These are phyloP conservation scores for Sander lucioperca DNA, from an alignment of 2,113 vertebrate genomes.

Conservation along the genomic window DNA sequence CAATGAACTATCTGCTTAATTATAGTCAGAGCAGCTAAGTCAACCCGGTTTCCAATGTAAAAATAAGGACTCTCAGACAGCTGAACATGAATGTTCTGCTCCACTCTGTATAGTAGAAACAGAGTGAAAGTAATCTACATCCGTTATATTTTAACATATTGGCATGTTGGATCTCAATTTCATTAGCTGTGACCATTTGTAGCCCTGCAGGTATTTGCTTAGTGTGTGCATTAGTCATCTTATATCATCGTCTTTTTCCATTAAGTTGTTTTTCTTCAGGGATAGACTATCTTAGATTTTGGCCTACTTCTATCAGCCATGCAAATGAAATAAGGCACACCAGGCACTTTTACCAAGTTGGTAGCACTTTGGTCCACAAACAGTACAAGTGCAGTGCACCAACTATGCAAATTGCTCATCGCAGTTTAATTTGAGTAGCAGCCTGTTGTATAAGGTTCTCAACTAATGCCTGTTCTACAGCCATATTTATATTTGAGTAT, in stretches of 20 bases:
- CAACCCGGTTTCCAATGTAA: background rate
- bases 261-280: background rate
- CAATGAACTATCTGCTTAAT: background rate
- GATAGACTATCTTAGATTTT: background rate
- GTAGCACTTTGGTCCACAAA: background rate
- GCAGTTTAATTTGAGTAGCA: conserved; percentile 19
- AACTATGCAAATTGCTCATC: background rate
- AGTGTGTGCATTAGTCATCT: background rate
- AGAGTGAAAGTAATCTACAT: background rate
- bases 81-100: background rate
- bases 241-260: background rate
- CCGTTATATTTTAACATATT: background rate
- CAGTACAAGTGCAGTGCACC: background rate
- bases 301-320: background rate
- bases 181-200: background rate
- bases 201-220: background rate
- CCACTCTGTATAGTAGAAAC: background rate
- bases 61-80: background rate
- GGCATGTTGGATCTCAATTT: background rate
- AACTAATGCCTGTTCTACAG: background rate
- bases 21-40: background rate
- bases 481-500: background rate
- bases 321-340: background rate
- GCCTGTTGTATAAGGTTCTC: background rate
- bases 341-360: background rate